phyloP scores from a whole-genome alignment of 1,140 invertebrate species.

The Lepidurus couesii region DNA sequence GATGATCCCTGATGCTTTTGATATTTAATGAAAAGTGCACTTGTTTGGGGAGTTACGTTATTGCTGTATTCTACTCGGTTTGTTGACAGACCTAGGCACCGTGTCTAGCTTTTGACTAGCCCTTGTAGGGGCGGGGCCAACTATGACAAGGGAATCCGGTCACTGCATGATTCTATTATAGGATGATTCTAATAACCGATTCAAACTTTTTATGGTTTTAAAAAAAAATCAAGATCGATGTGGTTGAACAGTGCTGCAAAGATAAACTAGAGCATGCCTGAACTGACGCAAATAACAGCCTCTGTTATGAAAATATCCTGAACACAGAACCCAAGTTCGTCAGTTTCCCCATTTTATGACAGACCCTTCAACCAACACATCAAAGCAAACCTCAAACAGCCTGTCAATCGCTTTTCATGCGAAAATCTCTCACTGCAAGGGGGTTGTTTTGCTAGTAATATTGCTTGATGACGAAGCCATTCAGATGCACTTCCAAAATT shows the following conservation, averaged over 20 bases:
- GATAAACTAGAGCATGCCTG: not conserved
- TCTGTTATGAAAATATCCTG: not conserved
- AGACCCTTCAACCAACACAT: not conserved
- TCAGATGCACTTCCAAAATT: not conserved
- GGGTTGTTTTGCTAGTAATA: not conserved
- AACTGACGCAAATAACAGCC: not conserved
- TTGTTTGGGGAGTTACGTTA: too few species aligned
- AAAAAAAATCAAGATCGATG: not conserved
- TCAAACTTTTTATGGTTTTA: not conserved
- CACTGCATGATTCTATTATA: too few species aligned
- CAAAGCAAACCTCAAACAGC: not conserved
- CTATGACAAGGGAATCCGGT: too few species aligned
- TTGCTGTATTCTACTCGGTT: too few species aligned
- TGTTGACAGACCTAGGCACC: too few species aligned
- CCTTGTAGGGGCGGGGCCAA: too few species aligned
- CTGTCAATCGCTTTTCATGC: not conserved
- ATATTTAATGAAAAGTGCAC: too few species aligned
- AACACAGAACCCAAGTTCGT: not conserved
- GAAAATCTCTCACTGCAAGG: not conserved
- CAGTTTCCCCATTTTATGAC: not conserved
- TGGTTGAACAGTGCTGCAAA: not conserved
- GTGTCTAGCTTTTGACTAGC: too few species aligned
- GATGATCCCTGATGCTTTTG: too few species aligned
- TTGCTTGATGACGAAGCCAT: not conserved
- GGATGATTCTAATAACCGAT: too few species aligned